Evolutionary conservation across 2,113 vertebrate genomes (phyloP).

Genomic region (Alectura lathami): DNA sequence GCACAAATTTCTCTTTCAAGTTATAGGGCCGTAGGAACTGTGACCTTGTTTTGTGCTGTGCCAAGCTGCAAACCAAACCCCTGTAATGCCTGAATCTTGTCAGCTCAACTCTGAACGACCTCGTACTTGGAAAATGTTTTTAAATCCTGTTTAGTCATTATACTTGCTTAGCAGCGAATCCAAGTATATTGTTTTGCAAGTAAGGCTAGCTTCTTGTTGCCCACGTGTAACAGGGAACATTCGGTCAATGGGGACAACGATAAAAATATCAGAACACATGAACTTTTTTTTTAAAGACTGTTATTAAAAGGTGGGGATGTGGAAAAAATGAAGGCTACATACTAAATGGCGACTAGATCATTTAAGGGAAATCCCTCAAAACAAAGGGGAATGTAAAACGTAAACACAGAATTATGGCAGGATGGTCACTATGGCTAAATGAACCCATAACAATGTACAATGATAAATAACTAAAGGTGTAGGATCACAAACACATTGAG

Average conservation of each 20-base stretch:
- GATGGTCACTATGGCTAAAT: not conserved
- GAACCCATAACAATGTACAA: not conserved
- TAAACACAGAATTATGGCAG: not conserved
- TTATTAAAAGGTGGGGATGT: not conserved
- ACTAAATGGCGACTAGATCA: not conserved
- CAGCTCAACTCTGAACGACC: conserved; percentile 27
- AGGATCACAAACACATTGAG: not conserved
- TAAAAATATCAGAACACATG: conserved; percentile 3
- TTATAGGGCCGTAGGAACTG: not conserved
- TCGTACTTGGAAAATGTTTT: conserved; percentile 41
- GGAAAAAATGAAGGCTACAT: not conserved
- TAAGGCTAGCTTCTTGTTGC: not conserved
- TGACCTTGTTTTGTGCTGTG: not conserved
- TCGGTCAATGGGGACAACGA: not conserved
- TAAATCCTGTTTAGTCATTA: conserved; percentile 1
- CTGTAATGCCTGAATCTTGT: not conserved
- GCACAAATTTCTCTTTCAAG: not conserved
- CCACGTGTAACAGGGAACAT: not conserved
- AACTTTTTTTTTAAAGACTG: fast-evolving
- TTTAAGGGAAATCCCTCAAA: not conserved
- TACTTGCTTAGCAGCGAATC: conserved; percentile 5
- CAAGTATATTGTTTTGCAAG: conserved; percentile 3
- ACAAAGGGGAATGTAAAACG: not conserved
- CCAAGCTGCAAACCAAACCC: not conserved
- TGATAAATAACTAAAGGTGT: not conserved